These are phyloP conservation scores for Pangasius djambal DNA, from an alignment of 2,797 vertebrate species.

Conservation along the genomic window DNA sequence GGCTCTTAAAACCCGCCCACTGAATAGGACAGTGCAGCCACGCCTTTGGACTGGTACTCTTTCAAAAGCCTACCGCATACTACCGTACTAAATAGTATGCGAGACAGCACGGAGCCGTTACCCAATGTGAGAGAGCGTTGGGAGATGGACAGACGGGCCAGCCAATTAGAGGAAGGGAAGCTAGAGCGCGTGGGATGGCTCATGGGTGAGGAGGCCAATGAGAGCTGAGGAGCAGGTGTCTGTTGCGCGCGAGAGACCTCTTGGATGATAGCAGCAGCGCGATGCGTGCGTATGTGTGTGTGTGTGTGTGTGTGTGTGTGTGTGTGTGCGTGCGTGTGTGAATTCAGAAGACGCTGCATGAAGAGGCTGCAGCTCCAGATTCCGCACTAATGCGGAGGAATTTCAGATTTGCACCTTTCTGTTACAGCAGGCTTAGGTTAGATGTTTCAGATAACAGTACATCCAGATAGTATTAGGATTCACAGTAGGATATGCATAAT, in stretches of 20 bases:
- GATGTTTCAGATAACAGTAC: neutral
- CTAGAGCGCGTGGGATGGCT: constrained; percentile 36
- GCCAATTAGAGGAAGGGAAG: constrained; percentile 59
- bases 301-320: neutral
- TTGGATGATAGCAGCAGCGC: neutral
- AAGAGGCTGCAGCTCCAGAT: constrained; percentile 49
- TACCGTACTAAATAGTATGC: constrained; percentile 12
- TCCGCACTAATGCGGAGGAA: constrained; percentile 43
- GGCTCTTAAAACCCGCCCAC: constrained; percentile 66
- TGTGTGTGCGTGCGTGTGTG: neutral
- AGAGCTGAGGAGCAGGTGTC: constrained; percentile 71
- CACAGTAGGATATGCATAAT: neutral
- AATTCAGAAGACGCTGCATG: neutral
- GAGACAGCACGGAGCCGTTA: constrained; percentile 16
- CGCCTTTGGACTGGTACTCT: constrained; percentile 66
- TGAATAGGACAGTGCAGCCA: constrained; percentile 56
- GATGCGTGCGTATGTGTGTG: neutral
- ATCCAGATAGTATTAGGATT: neutral
- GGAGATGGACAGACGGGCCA: neutral
- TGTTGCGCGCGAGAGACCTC: constrained; percentile 38
- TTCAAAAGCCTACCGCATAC: constrained; percentile 6
- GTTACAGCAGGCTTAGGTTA: constrained; percentile 3
- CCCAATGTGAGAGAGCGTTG: constrained; percentile 59
- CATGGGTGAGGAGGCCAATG: constrained; percentile 56
- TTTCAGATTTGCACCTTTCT: constrained; percentile 28